Evolutionary conservation across 2,797 vertebrate species (phyloP).

Genomic region (Crocodylus rhombifer): DNA sequence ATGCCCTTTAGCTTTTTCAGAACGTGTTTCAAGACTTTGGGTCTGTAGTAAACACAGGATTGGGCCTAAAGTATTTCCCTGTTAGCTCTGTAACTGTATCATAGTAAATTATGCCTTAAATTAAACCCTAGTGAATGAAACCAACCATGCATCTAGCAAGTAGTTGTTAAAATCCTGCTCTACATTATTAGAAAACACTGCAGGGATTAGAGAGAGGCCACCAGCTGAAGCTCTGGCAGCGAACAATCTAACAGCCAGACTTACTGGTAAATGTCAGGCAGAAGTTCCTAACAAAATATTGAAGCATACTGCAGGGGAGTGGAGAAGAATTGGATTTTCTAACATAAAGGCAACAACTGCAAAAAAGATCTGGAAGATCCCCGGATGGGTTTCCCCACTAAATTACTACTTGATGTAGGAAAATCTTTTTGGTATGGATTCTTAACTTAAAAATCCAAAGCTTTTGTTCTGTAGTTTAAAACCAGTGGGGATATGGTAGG

Average conservation of each 20-base stretch:
- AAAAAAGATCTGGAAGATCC: not conserved
- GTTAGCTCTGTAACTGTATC: not conserved
- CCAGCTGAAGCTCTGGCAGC: not conserved
- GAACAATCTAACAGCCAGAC: not conserved
- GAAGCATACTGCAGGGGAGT: not conserved
- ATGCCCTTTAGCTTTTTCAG: not conserved
- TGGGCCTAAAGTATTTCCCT: not conserved
- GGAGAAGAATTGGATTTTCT: not conserved
- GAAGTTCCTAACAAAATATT: not conserved
- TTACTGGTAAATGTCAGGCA: not conserved
- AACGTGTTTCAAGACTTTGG: not conserved
- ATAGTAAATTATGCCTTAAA: constrained; percentile 17
- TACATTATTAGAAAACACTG: constrained; percentile 30
- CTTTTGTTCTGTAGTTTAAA: not conserved
- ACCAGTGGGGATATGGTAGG: not conserved
- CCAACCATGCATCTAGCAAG: constrained; percentile 36
- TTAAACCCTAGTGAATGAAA: constrained; percentile 49
- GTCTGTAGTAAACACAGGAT: not conserved
- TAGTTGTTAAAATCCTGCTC: constrained; percentile 33
- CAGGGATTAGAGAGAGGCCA: constrained; percentile 34
- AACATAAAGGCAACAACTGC: not conserved
- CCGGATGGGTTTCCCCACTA: not conserved
- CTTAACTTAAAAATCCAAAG: not conserved
- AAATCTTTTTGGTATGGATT: not conserved
- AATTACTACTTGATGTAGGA: not conserved